Evolutionary conservation across 1,140 invertebrate genomes (phyloP), one percentile per base, ranked within the genome.

Genomic region (Dreissena polymorpha): DNA sequence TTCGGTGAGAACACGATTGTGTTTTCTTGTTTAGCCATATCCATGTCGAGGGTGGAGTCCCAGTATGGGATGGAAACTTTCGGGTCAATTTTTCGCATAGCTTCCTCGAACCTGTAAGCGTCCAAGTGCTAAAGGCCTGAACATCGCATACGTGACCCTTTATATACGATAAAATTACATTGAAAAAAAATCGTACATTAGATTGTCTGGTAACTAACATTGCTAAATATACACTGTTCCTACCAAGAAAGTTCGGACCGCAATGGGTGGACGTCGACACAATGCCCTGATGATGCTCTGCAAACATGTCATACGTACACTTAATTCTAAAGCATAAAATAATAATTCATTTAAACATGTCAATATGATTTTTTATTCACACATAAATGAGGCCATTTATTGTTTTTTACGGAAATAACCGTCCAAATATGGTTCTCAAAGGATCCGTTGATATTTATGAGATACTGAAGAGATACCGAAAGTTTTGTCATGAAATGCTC

Each of bases 51-150:
- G 0, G 90, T 88, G 23, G 86, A 87, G 73, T 93, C 92, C 92
- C 92, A 93, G 85, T 93, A 93, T 8, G 93, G 93, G 8, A 93
- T 69, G 14, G 90, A 89, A 10, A 92, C 75, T 13, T 68, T 50
- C 0, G 88, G 87, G 25, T 73, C 76, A 16, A 82, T 72, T 21
- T 86, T 77, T 5, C 83, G 79, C 10, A 90, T 70, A 14, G 87
- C 88, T 10, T 84, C 83, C 60, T 90, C 89, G 55, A 84, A 86
- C 65, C 89, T 90, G 67, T 23, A 72, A 78, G 64, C 0, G 27
- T 39, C 39, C 39, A 39, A 39, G 39, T 39, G 39, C 39, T 65
- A 65, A 65, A 27, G 12, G 63, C 8, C 39, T 39, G 8, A 39
- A 39, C 39, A 39, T 39, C 39, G 39, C 8, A 39, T 39, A 2